Percentiles rank a stretch among this genome's conserved stretches.
These are phyloP conservation scores for Corbicula japonica DNA, from an alignment of 2,888 invertebrate genomes.

Conservation along the genomic window DNA sequence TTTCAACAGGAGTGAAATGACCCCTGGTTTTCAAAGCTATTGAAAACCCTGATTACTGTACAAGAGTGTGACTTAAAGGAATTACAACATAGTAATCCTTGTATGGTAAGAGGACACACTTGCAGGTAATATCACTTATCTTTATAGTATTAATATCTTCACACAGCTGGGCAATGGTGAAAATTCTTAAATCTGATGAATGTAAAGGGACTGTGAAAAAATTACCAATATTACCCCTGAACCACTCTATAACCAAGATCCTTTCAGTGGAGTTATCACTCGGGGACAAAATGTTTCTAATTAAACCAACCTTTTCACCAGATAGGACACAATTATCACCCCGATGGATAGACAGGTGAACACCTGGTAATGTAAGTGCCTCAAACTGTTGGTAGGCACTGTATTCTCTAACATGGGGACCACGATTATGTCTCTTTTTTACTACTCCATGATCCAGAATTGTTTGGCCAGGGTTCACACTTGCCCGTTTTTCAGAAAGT, in stretches of 20 bases:
- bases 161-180: constrained; percentile 17
- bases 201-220: constrained; percentile 24
- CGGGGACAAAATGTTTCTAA: constrained; percentile 46
- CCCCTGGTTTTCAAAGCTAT: neutral
- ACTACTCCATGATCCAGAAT: constrained; percentile 8
- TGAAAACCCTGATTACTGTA: too few relatives aligned
- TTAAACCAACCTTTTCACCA: constrained; percentile 36
- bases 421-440: constrained; percentile 39
- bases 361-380: constrained; percentile 2
- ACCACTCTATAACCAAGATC: constrained; percentile 27
- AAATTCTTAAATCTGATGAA: constrained; percentile 41
- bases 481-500: constrained; percentile 36
- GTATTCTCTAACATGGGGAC: constrained; percentile 33
- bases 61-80: neutral
- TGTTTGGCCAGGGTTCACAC: too few relatives aligned
- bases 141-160: constrained; percentile 7
- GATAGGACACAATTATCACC: constrained; percentile 49
- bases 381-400: constrained; percentile 20
- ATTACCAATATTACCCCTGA: neutral
- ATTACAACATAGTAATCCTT: neutral
- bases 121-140: constrained; percentile 34
- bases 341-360: constrained; percentile 22
- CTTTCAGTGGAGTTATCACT: constrained; percentile 10
- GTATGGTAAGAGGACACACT: constrained; percentile 42
- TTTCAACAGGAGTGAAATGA: neutral